Evolutionary conservation across 2,797 vertebrate genomes (phyloP), one percentile per base, ranked within the genome.

Genomic region (Pseudochirops corinnae): DNA sequence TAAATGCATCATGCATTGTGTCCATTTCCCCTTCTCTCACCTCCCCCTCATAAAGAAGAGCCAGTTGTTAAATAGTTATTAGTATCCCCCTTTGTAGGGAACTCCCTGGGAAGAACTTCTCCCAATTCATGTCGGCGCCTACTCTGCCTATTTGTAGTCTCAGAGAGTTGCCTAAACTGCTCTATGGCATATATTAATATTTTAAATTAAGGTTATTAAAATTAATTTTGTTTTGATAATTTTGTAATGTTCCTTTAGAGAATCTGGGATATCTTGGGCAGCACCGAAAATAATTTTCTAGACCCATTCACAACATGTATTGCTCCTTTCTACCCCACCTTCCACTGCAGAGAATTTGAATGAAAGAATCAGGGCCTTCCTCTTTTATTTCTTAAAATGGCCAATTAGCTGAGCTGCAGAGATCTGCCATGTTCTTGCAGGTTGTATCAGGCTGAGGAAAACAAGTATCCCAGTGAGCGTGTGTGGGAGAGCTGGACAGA

Each of bases 171-270:
- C 3, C 60, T 94, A 90, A 90, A 94, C 13, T 39, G 33, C 39
- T 55, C 53, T 13, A 12, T 62, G 18, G 91, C 11, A 55, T 93
- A 58, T 50, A 82, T 21, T 55, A 58, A 52, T 87, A 87, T 87
- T 87, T 50, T 87, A 87, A 87, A 87, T 87, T 46, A 87, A 87
- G 39, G 46, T 87, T 87, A 87, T 87, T 87, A 87, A 46, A 87
- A 87, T 87, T 87, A 87, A 87, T 87, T 74, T 74, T 74, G 67
- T 74, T 74, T 50, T 92, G 82, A 55, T 13, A 91, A 55, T 82
- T 96, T 94, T 29, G 31, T 52, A n/a, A 55, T 91, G 9, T 7
- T 2, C 52, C 21, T n/a, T 31, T 94, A 57, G 62, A 39, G 92
- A 55, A 91, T 13, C 46, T 90, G 46, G 9, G 13, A 55, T 55